Conservation (phyloP, 2,888 invertebrate genomes). For the Alentia gelatinosa region DNA sequence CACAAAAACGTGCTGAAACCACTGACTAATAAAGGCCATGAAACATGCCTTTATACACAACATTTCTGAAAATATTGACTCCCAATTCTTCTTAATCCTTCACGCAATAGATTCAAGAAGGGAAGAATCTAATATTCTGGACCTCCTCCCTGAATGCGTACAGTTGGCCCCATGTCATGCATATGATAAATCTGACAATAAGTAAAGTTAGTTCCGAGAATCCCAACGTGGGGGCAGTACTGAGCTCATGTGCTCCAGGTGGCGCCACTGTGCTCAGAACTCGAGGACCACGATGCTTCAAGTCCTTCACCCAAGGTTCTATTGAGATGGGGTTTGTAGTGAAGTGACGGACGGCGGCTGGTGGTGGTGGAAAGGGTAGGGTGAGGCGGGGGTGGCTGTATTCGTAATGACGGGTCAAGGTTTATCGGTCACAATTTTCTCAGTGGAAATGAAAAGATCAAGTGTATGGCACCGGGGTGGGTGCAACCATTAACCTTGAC, state of each 20-base stretch:
- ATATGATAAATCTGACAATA: too few species aligned
- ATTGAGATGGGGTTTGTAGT: not conserved
- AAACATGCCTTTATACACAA: too few species aligned
- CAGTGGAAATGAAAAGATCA: conserved; percentile 47
- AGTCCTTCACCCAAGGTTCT: not conserved
- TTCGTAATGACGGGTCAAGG: conserved; percentile 41
- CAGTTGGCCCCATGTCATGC: too few species aligned
- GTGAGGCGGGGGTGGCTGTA: not conserved
- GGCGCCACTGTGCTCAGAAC: not conserved
- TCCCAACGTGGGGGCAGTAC: not conserved
- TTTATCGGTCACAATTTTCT: conserved; percentile 45
- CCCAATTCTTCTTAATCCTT: too few species aligned
- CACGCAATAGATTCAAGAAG: too few species aligned
- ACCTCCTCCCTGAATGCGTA: too few species aligned
- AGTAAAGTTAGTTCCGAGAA: not conserved
- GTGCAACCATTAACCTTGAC: not conserved
- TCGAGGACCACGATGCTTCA: too few species aligned
- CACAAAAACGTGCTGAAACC: too few species aligned
- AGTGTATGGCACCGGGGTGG: conserved; percentile 21
- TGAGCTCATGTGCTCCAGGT: not conserved
- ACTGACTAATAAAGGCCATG: too few species aligned
- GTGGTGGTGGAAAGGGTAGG: not conserved
- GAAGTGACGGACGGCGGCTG: not conserved
- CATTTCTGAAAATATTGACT: too few species aligned
- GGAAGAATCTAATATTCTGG: too few species aligned